Evolutionary conservation across 2,797 vertebrate species (phyloP).

Genomic region (Naso thynnoides): DNA sequence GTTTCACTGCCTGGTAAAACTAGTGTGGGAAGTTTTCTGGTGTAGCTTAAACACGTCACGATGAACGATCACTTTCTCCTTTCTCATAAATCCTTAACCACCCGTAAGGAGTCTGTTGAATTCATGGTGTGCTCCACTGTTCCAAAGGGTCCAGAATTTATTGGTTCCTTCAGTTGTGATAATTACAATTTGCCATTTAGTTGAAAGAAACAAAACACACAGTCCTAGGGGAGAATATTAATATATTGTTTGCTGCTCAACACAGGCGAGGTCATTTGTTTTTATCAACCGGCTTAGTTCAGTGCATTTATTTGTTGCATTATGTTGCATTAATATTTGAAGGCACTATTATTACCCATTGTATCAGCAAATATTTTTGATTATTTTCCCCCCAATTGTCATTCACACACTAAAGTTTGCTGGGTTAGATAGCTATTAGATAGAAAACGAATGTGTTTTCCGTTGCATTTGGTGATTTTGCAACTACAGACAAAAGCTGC

Average conservation of each 20-base stretch:
- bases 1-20: constrained; percentile 1
- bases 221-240: constrained; percentile 48
- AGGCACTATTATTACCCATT: constrained; percentile 35
- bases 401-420: neutral
- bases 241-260: constrained; percentile 57
- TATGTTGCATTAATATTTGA: constrained; percentile 45
- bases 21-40: neutral
- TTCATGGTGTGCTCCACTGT: constrained; percentile 39
- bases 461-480: constrained; percentile 7
- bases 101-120: constrained; percentile 41
- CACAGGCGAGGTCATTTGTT: constrained; percentile 62
- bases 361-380: constrained; percentile 34
- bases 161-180: constrained; percentile 60
- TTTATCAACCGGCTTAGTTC: constrained; percentile 50
- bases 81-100: constrained; percentile 51
- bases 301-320: constrained; percentile 41
- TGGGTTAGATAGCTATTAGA: constrained; percentile 4
- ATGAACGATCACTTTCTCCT: constrained; percentile 39
- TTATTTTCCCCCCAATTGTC: constrained; percentile 29
- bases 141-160: constrained; percentile 50
- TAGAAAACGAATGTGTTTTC: neutral
- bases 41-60: constrained; percentile 24
- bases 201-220: constrained; percentile 53
- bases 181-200: constrained; percentile 64
- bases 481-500: neutral